Conservation (phyloP, 2,888 invertebrate species). For the Prosapia bicincta region DNA sequence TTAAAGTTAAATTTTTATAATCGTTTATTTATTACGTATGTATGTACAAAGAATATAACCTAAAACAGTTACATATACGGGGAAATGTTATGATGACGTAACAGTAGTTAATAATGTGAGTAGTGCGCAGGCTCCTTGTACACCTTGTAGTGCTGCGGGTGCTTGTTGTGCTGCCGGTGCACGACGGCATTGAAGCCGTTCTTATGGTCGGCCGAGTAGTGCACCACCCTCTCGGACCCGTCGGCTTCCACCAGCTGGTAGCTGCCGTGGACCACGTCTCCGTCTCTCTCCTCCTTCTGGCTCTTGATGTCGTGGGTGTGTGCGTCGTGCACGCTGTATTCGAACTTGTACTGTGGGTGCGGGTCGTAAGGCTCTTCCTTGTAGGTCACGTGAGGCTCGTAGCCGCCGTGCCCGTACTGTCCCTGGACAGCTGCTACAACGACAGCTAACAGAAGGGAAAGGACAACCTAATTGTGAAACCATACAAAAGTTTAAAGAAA, state of each 20-base stretch:
- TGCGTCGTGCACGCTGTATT: conserved; percentile 47
- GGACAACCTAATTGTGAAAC: not conserved
- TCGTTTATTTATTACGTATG: no score
- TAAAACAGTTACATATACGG: no score
- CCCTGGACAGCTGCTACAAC: conserved; percentile 8
- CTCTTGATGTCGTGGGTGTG: conserved; percentile 70
- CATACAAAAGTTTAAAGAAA: no score
- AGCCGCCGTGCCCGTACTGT: conserved; percentile 5
- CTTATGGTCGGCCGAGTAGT: conserved; percentile 69
- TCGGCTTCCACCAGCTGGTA: conserved; percentile 56
- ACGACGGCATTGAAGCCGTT: conserved; percentile 68
- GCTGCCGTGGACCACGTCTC: conserved; percentile 53
- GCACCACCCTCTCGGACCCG: conserved; percentile 68
- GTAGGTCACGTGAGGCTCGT: conserved; percentile 1
- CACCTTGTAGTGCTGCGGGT: not conserved
- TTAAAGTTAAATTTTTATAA: no score
- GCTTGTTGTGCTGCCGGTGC: conserved; percentile 28
- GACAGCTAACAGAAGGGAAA: not conserved
- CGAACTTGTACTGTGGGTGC: conserved; percentile 19
- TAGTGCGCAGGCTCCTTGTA: no score
- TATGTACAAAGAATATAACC: no score
- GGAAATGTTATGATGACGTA: no score
- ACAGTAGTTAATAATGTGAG: no score
- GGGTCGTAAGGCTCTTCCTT: conserved; percentile 16
- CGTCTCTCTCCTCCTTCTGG: conserved; percentile 45